phyloP scores from a whole-genome alignment of 2,797 vertebrate genomes.

The Paguma larvata region DNA sequence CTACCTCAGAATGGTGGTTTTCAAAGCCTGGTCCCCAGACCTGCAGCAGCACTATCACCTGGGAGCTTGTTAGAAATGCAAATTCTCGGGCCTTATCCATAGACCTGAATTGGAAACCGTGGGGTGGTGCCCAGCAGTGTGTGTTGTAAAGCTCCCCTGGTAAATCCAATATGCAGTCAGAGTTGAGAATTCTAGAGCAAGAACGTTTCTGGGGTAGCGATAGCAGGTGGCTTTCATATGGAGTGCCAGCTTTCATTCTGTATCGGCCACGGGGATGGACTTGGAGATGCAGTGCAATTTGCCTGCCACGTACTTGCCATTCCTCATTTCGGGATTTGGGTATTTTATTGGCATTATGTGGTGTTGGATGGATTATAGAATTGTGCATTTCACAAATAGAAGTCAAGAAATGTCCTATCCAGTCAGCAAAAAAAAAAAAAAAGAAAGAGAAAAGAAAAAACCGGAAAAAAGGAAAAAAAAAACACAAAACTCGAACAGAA shows the following conservation, averaged over 20 bases:
- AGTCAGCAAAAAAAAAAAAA: not conserved
- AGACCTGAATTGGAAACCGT: conserved; percentile 1
- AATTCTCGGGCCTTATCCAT: not conserved
- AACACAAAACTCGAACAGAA: not conserved
- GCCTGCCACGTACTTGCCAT: conserved; percentile 41
- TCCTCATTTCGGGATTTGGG: conserved; percentile 55
- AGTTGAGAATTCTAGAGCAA: conserved; percentile 40
- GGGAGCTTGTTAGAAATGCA: conserved; percentile 26
- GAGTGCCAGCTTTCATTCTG: not conserved
- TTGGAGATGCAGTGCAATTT: not conserved
- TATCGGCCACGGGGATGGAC: not conserved
- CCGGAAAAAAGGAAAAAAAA: not conserved
- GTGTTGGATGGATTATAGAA: not conserved
- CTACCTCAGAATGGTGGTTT: conserved; percentile 15
- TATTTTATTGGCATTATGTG: conserved; percentile 18
- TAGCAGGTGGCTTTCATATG: conserved; percentile 29
- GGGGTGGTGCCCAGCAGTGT: not conserved
- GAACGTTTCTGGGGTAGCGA: not conserved
- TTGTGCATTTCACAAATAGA: conserved; percentile 39
- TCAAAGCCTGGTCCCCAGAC: conserved; percentile 36
- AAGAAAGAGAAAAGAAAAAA: not conserved
- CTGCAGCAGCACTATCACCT: not conserved
- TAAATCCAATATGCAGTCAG: not conserved
- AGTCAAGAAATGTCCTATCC: conserved; percentile 40
- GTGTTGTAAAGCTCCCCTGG: not conserved